Evolutionary conservation across 2,888 invertebrate genomes (phyloP), one percentile per base, ranked within the genome.

Genomic region (Apamea anceps): DNA sequence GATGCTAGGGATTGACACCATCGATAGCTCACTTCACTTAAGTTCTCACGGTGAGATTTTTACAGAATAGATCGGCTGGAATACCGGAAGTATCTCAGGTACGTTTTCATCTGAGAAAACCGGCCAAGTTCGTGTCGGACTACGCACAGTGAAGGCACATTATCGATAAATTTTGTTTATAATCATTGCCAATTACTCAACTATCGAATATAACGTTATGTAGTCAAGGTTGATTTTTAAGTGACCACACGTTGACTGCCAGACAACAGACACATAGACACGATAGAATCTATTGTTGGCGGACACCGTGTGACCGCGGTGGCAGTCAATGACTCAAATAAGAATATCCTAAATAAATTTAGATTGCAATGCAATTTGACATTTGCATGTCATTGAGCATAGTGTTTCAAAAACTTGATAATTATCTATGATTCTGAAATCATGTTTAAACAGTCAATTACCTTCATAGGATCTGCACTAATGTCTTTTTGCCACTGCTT

Each of bases 391-490:
- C 21, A 70, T 28, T 48, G 8, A 67, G 15, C 18, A 13, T 13
- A 42, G 67, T 68, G 6, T 28, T 48, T 28, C 13, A 70, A 48
- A 48, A 32, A 51, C 25, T 48, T 15, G 32, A 71, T 32, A 15
- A 51, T 32, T 51, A 6, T 51, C 25, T 25, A 71, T 32, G 51
- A 71, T 71, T 71, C 25, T 54, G 15, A 37, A 54, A 54, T 37
- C 12, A n/a, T n/a, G 5, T 54, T 37, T 32, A 54, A 25, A 37
- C 18, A n/a, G n/a, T n/a, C 3, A 57, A 57, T n/a, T 86, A 96
- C 96, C 94, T 96, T 96, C 57, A 90, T 91, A 0, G 94, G 92
- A 85, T 96, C 94, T 2, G 81, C 79, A 0, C 92, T 87, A 32
- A 96, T 95, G 72, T 96, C 93, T 15, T 70, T 71, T 86, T 96